A percentile compares a stretch with the other conserved stretches of the same genome.
Conservation (phyloP, 2,888 invertebrate genomes). For the Molorchus minor region DNA sequence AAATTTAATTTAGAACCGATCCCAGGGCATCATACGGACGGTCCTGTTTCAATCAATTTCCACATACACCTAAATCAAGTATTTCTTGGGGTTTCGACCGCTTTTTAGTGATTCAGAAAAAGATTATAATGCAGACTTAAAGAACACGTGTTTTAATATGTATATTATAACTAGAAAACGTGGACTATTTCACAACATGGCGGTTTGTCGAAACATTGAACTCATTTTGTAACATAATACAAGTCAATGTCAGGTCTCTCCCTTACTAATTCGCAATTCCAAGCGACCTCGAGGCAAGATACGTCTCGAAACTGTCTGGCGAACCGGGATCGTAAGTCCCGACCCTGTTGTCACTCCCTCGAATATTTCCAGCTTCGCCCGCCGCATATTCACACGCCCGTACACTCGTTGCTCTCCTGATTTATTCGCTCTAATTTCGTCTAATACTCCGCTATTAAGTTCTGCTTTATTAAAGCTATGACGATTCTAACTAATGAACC, state of each 20-base stretch:
- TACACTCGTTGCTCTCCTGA: conserved; percentile 37
- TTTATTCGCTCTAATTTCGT: conserved; percentile 43
- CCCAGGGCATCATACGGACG: no score
- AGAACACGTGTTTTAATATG: no score
- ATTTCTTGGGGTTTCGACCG: no score
- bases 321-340: background rate
- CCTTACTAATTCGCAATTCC: conserved; percentile 14
- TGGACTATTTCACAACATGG: no score
- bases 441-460: conserved; percentile 41
- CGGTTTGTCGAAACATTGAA: background rate
- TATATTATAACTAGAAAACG: no score
- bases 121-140: no score
- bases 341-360: conserved; percentile 17
- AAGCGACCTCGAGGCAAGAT: background rate
- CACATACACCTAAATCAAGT: no score
- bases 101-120: no score
- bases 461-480: conserved; percentile 44
- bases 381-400: conserved; percentile 30
- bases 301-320: background rate
- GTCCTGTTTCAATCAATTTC: no score
- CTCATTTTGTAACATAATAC: background rate
- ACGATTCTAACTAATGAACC: conserved; percentile 41
- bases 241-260: conserved; percentile 5
- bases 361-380: conserved; percentile 23
- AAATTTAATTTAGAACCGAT: no score